Evolutionary conservation across 2,797 vertebrate species (phyloP).

Genomic region (Phrynocephalus forsythii): DNA sequence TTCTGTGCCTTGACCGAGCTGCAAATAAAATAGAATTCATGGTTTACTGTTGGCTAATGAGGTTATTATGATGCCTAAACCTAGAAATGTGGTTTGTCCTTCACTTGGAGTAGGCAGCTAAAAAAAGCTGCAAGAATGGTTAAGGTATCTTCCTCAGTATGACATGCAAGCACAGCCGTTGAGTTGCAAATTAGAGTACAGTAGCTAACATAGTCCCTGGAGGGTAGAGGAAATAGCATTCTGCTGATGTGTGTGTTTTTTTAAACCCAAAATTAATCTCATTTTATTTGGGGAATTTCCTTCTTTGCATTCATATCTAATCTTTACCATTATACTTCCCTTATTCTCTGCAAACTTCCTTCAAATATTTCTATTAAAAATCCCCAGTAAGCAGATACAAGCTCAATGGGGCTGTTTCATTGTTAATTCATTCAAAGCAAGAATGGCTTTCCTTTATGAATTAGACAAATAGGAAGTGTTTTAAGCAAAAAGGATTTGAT

Average conservation of each 20-base stretch:
- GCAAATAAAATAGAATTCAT: no score
- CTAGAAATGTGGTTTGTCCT: no score
- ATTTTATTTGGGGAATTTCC: not conserved
- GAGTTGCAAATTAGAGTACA: no score
- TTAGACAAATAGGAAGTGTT: constrained; percentile 35
- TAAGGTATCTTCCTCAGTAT: not conserved
- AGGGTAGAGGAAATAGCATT: not conserved
- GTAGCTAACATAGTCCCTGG: not conserved
- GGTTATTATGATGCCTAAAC: no score
- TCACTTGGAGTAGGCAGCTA: no score
- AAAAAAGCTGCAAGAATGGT: not conserved
- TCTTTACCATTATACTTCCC: not conserved
- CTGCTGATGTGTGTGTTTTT: not conserved
- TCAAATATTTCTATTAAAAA: not conserved
- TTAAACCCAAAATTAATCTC: not conserved
- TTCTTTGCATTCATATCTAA: not conserved
- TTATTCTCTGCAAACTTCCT: not conserved
- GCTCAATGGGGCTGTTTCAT: constrained; percentile 24
- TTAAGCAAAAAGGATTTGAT: not conserved
- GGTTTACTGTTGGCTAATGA: no score
- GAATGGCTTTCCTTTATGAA: constrained; percentile 38
- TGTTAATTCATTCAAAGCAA: constrained; percentile 41
- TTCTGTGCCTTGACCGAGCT: no score
- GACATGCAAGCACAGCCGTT: not conserved
- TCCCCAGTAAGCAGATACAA: constrained; percentile 7